Base-by-base conservation (phyloP, 2,113 vertebrate species). In the Tetrax tetrax region DNA sequence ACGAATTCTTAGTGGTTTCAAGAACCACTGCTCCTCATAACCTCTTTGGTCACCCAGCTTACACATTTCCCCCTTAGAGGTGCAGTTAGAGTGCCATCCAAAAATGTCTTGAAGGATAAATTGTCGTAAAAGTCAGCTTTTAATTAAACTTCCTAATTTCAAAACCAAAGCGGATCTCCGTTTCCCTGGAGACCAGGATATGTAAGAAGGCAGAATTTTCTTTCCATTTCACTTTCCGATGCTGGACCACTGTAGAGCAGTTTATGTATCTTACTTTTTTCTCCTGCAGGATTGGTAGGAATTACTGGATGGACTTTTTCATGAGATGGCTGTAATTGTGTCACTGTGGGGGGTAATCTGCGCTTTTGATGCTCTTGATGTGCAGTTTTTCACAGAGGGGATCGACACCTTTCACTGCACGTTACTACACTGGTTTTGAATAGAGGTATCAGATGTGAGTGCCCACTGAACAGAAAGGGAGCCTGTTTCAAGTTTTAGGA, bases 131-230 rank as follows among this genome's bases (percentile, higher is more conserved):
- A 96, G 54, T 86, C 80, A 89, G 64, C 33, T 92, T 90, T 64
- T 89, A 92, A 83, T 94, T 89, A 53, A 90, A 81, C 47, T 57
- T 77, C 54, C 60, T 91, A 64, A 80, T 93, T 91, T 95, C 83
- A 86, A 87, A 88, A 61, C 7, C 54, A 17, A 65, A 91, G 86
- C 56, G 66, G 54, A 53, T 96, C 75, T 84, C 83, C 75, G 86
- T 96, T 92, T 95, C 83, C 93, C 83, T 96, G 86, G 95, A 92
- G 91, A 94, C 87, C 35, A 2, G 80, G 81, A 24, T 65, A 35
- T 45, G 65, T 45, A 43, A 76, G 70, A 50, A 78, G 53, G 83
- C 86, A 95, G 85, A 75, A 41, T 78, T 74, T n/a, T 64, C 70
- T 81, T 87, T 91, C 65, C 29, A 6, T 87, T 92, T 88, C 66